These are phyloP conservation scores for Phalloptychus januarius DNA, from an alignment of 2,797 vertebrate species.

Conservation along the genomic window DNA sequence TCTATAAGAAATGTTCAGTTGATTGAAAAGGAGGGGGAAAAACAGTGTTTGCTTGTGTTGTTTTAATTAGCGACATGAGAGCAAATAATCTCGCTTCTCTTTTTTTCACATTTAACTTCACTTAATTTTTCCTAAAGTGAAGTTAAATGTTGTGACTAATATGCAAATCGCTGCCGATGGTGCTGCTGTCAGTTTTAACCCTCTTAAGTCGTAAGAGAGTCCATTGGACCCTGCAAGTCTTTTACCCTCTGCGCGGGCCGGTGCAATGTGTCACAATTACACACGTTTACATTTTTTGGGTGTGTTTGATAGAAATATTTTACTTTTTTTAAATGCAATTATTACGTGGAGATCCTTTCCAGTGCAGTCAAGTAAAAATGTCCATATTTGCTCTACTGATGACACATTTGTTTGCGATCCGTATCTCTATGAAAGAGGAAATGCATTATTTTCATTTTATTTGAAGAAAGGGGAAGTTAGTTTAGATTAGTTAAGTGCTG, in stretches of 20 bases:
- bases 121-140: not conserved
- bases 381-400: slow-evolving; percentile 7
- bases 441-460: slow-evolving; percentile 7
- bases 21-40: not conserved
- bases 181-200: no score
- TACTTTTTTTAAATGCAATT: no score
- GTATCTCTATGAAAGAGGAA: slow-evolving; percentile 10
- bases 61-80: no score
- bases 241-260: no score
- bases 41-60: not conserved
- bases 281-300: no score
- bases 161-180: not conserved
- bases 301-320: no score
- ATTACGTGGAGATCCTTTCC: slow-evolving; percentile 5
- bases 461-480: slow-evolving; percentile 1
- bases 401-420: slow-evolving; percentile 1
- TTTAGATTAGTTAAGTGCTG: slow-evolving; percentile 3
- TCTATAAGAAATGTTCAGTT: not conserved
- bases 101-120: not conserved
- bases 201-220: no score
- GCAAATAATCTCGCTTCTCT: no score
- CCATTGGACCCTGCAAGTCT: no score
- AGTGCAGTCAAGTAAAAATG: slow-evolving; percentile 20
- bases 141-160: not conserved
- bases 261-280: no score